phyloP scores from a whole-genome alignment of 2,797 vertebrate species.

The Fistularia tabacaria region DNA sequence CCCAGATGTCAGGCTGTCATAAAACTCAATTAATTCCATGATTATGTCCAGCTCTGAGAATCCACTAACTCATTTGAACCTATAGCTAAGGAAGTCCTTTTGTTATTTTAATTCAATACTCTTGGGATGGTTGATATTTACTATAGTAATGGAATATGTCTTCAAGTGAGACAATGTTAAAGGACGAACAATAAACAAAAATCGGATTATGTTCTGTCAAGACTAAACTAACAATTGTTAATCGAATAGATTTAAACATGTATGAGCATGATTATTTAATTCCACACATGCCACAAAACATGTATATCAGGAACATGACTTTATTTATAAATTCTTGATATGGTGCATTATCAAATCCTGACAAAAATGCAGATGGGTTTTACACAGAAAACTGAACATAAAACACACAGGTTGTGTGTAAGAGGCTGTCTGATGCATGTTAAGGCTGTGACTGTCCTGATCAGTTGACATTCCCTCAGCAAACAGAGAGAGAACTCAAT shows the following conservation, averaged over 20 bases:
- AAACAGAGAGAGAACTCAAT: slow-evolving; percentile 9
- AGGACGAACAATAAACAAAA: slow-evolving; percentile 6
- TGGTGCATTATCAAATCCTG: too few relatives aligned
- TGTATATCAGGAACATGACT: background rate
- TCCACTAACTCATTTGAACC: slow-evolving; percentile 47
- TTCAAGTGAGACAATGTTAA: background rate
- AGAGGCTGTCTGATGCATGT: background rate
- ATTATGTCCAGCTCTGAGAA: slow-evolving; percentile 56
- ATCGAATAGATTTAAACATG: too few relatives aligned
- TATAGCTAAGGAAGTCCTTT: slow-evolving; percentile 41
- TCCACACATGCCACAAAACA: too few relatives aligned
- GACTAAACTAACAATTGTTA: too few relatives aligned
- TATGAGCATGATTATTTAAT: too few relatives aligned
- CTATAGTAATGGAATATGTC: slow-evolving; percentile 22
- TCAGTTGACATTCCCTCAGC: background rate
- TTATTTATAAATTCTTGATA: background rate
- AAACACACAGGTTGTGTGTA: background rate
- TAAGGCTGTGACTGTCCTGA: slow-evolving; percentile 7
- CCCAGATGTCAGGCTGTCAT: slow-evolving; percentile 38
- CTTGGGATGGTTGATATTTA: slow-evolving; percentile 37
- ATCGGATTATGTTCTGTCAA: too few relatives aligned
- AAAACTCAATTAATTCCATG: slow-evolving; percentile 53
- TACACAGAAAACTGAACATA: background rate
- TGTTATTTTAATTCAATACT: slow-evolving; percentile 41
- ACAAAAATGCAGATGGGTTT: too few relatives aligned